phyloP scores from a whole-genome alignment of 2,113 vertebrate genomes.

The Genyomyrus donnyi region DNA sequence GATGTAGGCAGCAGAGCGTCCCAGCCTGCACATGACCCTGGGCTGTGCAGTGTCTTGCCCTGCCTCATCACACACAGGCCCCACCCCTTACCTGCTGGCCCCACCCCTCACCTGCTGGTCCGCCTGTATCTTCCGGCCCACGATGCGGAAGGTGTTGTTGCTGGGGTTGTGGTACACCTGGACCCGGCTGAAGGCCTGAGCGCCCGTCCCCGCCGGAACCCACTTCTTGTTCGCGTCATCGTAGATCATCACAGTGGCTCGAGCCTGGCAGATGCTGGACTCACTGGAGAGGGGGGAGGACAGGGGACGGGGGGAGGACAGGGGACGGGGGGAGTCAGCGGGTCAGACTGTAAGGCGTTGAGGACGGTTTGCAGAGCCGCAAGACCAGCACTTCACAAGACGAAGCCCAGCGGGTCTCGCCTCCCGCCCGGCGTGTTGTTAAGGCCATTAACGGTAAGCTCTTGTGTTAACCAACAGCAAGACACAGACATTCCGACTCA shows the following conservation, averaged over 20 bases:
- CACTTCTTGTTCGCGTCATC: slow-evolving; percentile 72
- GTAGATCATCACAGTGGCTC: slow-evolving; percentile 76
- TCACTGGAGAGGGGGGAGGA: slow-evolving; percentile 53
- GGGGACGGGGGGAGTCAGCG: background rate
- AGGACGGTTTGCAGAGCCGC: background rate
- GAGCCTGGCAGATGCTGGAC: slow-evolving; percentile 66
- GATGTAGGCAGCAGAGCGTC: background rate
- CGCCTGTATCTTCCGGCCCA: slow-evolving; percentile 70
- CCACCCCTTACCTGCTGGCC: background rate
- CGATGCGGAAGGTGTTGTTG: slow-evolving; percentile 68
- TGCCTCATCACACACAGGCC: background rate
- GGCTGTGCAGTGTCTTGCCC: background rate
- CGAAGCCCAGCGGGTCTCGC: background rate
- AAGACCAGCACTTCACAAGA: background rate
- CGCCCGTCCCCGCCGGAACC: slow-evolving; percentile 64
- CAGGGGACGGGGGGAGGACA: background rate
- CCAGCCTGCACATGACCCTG: background rate
- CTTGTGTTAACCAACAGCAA: background rate
- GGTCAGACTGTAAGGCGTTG: background rate
- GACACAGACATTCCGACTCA: background rate
- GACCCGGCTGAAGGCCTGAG: slow-evolving; percentile 60
- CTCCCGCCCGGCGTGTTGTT: background rate
- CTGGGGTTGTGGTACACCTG: slow-evolving; percentile 71
- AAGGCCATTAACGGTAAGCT: background rate
- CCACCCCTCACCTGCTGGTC: slow-evolving; percentile 71